phyloP scores from a whole-genome alignment of 1,140 invertebrate genomes.

The Solen grandis region DNA sequence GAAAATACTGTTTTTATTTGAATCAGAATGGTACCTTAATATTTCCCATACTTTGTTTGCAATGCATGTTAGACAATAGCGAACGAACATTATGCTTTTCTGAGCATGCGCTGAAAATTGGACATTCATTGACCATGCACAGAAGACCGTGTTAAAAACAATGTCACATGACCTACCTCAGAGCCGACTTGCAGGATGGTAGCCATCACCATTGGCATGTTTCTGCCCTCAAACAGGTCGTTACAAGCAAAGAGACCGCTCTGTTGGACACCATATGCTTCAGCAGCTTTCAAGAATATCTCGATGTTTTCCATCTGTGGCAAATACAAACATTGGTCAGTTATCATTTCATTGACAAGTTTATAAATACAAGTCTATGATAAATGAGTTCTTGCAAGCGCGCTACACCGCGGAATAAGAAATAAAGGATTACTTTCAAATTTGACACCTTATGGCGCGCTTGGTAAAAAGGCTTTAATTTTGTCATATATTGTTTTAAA shows the following conservation, averaged over 20 bases:
- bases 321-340: background rate
- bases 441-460: no score
- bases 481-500: no score
- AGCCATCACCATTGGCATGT: slow-evolving; percentile 81
- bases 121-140: no score
- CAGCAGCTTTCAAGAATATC: slow-evolving; percentile 92
- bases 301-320: slow-evolving; percentile 99
- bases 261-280: slow-evolving; percentile 93
- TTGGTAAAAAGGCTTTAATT: no score
- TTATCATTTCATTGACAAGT: background rate
- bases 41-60: background rate
- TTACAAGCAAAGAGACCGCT: slow-evolving; percentile 96
- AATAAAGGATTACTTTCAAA: no score
- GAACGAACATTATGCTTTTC: background rate
- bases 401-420: no score
- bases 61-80: background rate
- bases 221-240: slow-evolving; percentile 86
- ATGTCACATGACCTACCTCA: slow-evolving; percentile 65
- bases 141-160: no score
- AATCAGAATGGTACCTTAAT: background rate
- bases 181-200: slow-evolving; percentile 75
- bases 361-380: no score
- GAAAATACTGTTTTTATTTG: background rate
- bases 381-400: no score
- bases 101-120: no score